A percentile compares a stretch with the other conserved stretches of the same genome.
These are phyloP conservation scores for Diorhabda elongata DNA, from an alignment of 1,140 invertebrate species.

Conservation along the genomic window DNA sequence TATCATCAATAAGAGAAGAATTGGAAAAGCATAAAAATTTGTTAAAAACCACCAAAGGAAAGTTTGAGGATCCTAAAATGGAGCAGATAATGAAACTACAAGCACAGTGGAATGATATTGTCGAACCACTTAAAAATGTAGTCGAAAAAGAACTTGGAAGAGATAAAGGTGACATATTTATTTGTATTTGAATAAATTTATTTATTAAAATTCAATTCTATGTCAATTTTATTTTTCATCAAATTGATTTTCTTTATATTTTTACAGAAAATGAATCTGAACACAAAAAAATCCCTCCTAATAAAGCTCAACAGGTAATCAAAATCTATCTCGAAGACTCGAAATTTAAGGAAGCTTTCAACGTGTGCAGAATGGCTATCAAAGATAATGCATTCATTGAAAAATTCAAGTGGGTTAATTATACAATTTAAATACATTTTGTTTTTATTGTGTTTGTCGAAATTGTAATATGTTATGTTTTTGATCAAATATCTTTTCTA, in stretches of 20 bases:
- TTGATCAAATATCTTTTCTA: too few relatives aligned
- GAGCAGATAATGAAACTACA: conserved; percentile 31
- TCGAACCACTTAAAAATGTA: conserved; percentile 25
- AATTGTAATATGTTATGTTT: too few relatives aligned
- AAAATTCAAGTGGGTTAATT: conserved; percentile 20
- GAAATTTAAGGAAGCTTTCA: conserved; percentile 33
- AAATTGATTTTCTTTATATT: not conserved
- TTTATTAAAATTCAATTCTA: too few relatives aligned
- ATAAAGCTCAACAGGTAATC: conserved; percentile 24
- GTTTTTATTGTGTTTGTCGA: too few relatives aligned
- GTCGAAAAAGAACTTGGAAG: conserved; percentile 29
- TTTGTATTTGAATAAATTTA: not conserved
- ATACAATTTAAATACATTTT: too few relatives aligned
- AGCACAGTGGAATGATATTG: conserved; percentile 31
- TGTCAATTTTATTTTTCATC: too few relatives aligned
- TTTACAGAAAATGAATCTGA: conserved; percentile 16
- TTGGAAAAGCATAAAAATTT: conserved; percentile 24
- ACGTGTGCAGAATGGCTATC: conserved; percentile 22
- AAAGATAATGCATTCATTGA: conserved; percentile 23
- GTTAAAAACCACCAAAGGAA: conserved; percentile 28
- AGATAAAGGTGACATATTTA: conserved; percentile 7
- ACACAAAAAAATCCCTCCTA: conserved; percentile 17
- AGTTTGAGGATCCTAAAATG: conserved; percentile 26
- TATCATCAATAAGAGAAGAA: conserved; percentile 29
- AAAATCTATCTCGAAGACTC: conserved; percentile 28